These are phyloP conservation scores for Dynastes hyllus DNA, from an alignment of 2,888 invertebrate genomes.

Conservation along the genomic window DNA sequence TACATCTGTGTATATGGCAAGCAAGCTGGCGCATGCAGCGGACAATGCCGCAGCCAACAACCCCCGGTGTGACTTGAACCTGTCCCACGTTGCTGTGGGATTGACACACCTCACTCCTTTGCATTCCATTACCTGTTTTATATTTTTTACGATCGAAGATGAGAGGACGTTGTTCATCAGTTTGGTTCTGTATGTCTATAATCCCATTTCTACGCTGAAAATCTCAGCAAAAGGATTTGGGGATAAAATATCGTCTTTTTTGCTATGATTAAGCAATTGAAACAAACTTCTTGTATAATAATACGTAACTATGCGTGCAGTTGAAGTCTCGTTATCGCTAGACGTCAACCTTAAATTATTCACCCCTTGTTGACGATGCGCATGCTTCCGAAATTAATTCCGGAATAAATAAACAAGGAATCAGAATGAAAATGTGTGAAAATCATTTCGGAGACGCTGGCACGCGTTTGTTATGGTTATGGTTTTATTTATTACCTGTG, in stretches of 20 bases:
- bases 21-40: not conserved
- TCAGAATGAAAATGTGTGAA: not conserved
- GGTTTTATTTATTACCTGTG: not conserved
- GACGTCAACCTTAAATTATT: not conserved
- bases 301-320: not conserved
- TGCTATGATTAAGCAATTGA: too few species aligned
- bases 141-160: not conserved
- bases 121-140: conserved; percentile 12
- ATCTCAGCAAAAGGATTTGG: too few species aligned
- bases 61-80: not conserved
- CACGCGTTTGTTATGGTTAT: not conserved
- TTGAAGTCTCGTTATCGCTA: not conserved
- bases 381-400: not conserved
- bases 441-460: not conserved
- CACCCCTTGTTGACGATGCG: not conserved
- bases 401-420: not conserved
- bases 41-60: not conserved
- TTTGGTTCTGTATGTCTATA: not conserved
- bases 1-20: not conserved
- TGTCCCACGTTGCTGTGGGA: conserved; percentile 2
- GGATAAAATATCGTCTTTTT: too few species aligned
- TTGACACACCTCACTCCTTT: conserved; percentile 2
- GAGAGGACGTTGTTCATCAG: not conserved
- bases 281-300: too few species aligned
- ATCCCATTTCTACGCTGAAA: too few species aligned